These are phyloP conservation scores for Gymnosoma rotundatum DNA, from an alignment of 2,888 invertebrate species.

Conservation along the genomic window DNA sequence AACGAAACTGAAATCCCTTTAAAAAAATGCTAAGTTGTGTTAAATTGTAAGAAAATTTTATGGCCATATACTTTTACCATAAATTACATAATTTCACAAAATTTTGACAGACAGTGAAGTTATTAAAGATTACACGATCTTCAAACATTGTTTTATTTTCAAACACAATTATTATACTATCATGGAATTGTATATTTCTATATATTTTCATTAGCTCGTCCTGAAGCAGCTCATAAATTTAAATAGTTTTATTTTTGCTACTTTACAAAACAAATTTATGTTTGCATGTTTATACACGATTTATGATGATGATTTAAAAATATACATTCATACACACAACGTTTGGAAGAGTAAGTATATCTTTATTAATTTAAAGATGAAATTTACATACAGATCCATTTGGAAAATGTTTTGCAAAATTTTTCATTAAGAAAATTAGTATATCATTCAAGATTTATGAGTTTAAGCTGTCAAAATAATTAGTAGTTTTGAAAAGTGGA, in stretches of 20 bases:
- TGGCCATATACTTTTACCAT: conserved; percentile 9
- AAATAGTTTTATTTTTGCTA: conserved; percentile 38
- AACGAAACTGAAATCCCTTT: not conserved
- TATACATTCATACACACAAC: conserved; percentile 16
- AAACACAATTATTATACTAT: not conserved
- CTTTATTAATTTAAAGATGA: conserved; percentile 25
- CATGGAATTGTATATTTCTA: not conserved
- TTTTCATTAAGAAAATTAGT: conserved; percentile 29
- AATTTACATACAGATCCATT: conserved; percentile 24
- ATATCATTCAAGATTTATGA: conserved; percentile 55
- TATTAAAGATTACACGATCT: conserved; percentile 12
- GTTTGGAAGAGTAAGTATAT: not conserved
- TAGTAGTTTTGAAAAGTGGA: conserved; percentile 21
- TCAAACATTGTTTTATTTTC: conserved; percentile 21
- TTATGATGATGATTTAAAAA: conserved; percentile 37
- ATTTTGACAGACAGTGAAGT: conserved; percentile 1
- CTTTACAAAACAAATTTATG: conserved; percentile 19
- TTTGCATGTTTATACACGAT: conserved; percentile 9
- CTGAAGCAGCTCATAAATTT: conserved; percentile 51
- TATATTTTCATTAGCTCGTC: conserved; percentile 46
- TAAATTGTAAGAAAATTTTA: not conserved
- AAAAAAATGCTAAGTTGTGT: not conserved
- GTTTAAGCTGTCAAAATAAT: conserved; percentile 43
- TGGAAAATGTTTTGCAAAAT: conserved; percentile 26
- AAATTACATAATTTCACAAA: conserved; percentile 40